Conservation (phyloP, 1,140 invertebrate species). For the Melitaea cinxia region DNA sequence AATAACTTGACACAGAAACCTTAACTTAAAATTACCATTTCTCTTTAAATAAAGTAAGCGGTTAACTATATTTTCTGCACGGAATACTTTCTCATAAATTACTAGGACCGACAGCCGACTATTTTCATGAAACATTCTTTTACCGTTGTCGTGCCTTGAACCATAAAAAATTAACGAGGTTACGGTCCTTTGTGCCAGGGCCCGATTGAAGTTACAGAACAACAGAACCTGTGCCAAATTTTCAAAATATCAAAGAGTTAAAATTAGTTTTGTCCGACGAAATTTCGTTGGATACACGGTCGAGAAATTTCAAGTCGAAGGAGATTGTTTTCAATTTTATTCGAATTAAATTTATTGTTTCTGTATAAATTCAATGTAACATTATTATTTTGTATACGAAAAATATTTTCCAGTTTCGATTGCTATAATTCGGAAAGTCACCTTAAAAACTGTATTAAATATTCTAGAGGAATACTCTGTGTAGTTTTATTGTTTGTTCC, state of each 20-base stretch:
- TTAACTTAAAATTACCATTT: constrained; percentile 12
- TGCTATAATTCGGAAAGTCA: not conserved
- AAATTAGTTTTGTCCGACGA: constrained; percentile 3
- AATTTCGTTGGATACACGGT: not conserved
- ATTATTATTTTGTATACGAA: not conserved
- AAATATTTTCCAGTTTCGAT: not conserved
- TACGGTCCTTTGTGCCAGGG: constrained; percentile 36
- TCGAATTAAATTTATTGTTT: not conserved
- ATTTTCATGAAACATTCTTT: constrained; percentile 42
- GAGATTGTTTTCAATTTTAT: constrained; percentile 8
- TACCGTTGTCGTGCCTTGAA: constrained; percentile 33
- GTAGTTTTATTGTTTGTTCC: not conserved
- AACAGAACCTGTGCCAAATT: constrained; percentile 33
- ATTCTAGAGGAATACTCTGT: not conserved
- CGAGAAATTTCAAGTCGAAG: not conserved
- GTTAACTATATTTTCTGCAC: constrained; percentile 17
- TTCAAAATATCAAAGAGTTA: constrained; percentile 22
- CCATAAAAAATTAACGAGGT: constrained; percentile 41
- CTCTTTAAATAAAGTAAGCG: not conserved
- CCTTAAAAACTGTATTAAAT: not conserved
- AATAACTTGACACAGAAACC: constrained; percentile 14
- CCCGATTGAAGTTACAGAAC: constrained; percentile 33
- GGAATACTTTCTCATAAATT: constrained; percentile 33
- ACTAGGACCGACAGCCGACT: constrained; percentile 22
- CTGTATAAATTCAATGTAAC: not conserved